These are phyloP conservation scores for Vulpes ferrilata DNA, from an alignment of 2,113 vertebrate species.

Conservation along the genomic window DNA sequence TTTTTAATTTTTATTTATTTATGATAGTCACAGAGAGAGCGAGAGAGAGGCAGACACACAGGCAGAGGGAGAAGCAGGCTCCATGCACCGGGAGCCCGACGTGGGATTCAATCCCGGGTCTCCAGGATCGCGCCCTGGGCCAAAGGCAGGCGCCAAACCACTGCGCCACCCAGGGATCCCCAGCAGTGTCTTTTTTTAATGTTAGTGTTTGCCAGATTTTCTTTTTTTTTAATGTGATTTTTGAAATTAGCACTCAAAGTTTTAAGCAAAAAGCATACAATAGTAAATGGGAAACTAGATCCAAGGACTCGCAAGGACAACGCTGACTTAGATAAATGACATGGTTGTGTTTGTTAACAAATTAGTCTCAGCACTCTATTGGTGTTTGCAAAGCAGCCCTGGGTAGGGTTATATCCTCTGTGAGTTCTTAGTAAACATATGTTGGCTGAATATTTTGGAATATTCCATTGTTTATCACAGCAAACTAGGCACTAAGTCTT, in stretches of 20 bases:
- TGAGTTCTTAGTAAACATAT: constrained; percentile 4
- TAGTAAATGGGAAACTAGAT: not conserved
- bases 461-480: not conserved
- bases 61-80: too few species aligned
- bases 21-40: too few species aligned
- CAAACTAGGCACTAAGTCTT: not conserved
- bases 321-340: not conserved
- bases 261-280: constrained; percentile 32
- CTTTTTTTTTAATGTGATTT: not conserved
- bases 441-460: not conserved
- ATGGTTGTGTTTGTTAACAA: not conserved
- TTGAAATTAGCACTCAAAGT: constrained; percentile 6
- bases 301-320: constrained; percentile 37
- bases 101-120: too few species aligned
- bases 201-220: not conserved
- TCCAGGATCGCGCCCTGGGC: too few species aligned
- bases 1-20: too few species aligned
- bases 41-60: too few species aligned
- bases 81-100: too few species aligned
- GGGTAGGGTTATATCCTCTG: not conserved
- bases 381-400: not conserved
- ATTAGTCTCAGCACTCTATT: not conserved
- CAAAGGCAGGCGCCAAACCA: too few species aligned
- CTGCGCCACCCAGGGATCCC: too few species aligned
- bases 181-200: not conserved